Percentiles rank a stretch among this genome's conserved stretches.
Evolutionary conservation across 1,140 invertebrate species (phyloP).

Genomic region (Hylaeus volcanicus): DNA sequence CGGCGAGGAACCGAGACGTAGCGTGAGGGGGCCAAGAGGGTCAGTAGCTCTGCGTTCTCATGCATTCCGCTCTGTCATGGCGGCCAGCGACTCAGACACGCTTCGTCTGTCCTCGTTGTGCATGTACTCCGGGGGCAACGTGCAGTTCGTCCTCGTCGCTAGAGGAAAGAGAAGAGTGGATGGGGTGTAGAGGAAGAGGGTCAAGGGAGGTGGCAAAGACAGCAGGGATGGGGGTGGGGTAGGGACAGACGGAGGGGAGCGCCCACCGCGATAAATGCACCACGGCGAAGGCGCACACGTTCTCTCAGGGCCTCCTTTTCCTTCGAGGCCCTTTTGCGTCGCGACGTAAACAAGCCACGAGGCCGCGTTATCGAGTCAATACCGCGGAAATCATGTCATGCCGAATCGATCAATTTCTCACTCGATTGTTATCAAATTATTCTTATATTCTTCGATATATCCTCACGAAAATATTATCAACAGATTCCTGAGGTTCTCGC

Average conservation of each 20-base stretch:
- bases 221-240: not conserved
- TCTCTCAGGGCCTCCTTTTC: conserved; percentile 65
- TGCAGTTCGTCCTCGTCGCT: conserved; percentile 53
- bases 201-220: conserved; percentile 10
- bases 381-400: conserved; percentile 12
- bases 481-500: too few relatives aligned
- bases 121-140: conserved; percentile 55
- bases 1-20: not conserved
- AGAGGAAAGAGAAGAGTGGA: conserved; percentile 34
- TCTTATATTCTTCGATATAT: too few relatives aligned
- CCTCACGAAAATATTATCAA: too few relatives aligned
- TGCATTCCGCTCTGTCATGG: conserved; percentile 79
- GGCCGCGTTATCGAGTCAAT: conserved; percentile 52
- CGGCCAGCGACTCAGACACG: conserved; percentile 73
- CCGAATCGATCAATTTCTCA: too few relatives aligned
- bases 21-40: conserved; percentile 59
- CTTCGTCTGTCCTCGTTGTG: conserved; percentile 63
- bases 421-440: too few relatives aligned
- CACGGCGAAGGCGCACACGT: conserved; percentile 71
- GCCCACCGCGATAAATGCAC: conserved; percentile 76
- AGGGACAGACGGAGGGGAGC: conserved; percentile 54
- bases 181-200: conserved; percentile 7
- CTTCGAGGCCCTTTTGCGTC: conserved; percentile 57
- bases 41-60: conserved; percentile 78
- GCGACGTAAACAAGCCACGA: conserved; percentile 77